Percentiles rank a stretch among this genome's conserved stretches.
These are phyloP conservation scores for Noctua comes DNA, from an alignment of 2,888 invertebrate species.

Conservation along the genomic window DNA sequence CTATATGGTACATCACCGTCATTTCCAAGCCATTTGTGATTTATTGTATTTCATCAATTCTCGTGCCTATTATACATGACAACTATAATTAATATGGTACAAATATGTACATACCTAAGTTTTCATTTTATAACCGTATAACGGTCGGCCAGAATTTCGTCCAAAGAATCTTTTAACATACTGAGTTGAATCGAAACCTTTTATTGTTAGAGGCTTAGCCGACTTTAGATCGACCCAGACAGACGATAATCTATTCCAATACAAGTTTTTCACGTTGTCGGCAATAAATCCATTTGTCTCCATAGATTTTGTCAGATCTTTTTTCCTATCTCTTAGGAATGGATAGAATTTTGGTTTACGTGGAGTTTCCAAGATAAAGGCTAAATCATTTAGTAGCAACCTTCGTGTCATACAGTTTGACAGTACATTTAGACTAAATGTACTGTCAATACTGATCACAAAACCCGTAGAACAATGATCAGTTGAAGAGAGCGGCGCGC, in stretches of 20 bases:
- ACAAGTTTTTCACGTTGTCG: conserved; percentile 9
- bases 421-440: conserved; percentile 40
- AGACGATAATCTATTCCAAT: conserved; percentile 2
- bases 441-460: too few relatives aligned
- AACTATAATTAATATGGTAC: not conserved
- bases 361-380: not conserved
- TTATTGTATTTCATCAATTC: not conserved
- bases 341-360: conserved; percentile 2
- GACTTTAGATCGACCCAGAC: conserved; percentile 11
- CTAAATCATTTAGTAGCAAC: not conserved
- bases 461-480: conserved; percentile 55
- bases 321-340: not conserved
- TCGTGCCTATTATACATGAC: not conserved
- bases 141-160: conserved; percentile 13
- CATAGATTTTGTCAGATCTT: not conserved
- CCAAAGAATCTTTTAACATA: conserved; percentile 27
- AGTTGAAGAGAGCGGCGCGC: conserved; percentile 47
- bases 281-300: conserved; percentile 1
- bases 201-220: conserved; percentile 27
- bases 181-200: conserved; percentile 8
- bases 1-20: not conserved
- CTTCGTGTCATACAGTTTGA: conserved; percentile 30
- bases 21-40: not conserved
- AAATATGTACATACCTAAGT: not conserved
- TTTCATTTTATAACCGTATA: conserved; percentile 16